Conservation (phyloP, 92 coral and sea anemone genomes). For the Zoanthus gigantus region DNA sequence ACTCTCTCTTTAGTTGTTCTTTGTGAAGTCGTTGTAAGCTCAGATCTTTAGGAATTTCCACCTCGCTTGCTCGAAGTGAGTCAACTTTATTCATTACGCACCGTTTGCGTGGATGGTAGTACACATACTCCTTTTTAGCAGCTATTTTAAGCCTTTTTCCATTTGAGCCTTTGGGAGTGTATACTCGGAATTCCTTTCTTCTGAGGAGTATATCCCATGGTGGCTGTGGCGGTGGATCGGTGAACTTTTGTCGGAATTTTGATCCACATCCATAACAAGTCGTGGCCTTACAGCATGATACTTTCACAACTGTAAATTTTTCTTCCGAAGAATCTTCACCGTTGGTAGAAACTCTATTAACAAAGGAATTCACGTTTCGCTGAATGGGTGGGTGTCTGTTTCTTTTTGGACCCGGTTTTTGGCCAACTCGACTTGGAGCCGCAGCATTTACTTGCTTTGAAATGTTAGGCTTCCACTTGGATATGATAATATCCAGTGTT, state of each 20-base stretch:
- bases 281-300: too few relatives aligned
- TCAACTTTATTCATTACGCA: slow-evolving; percentile 32
- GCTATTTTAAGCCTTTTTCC: too few relatives aligned
- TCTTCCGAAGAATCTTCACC: neutral
- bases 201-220: neutral
- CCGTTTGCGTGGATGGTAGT: slow-evolving; percentile 49
- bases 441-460: neutral
- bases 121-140: slow-evolving; percentile 20
- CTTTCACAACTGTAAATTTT: too few relatives aligned
- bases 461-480: too few relatives aligned
- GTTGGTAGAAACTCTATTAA: too few relatives aligned
- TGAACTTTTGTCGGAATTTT: too few relatives aligned
- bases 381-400: too few relatives aligned
- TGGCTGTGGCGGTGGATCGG: slow-evolving; percentile 1
- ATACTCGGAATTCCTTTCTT: slow-evolving; percentile 17
- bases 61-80: slow-evolving; percentile 36
- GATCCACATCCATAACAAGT: neutral
- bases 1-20: too few relatives aligned
- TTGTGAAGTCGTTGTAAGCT: too few relatives aligned
- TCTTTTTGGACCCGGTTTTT: too few relatives aligned
- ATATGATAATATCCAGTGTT: too few relatives aligned
- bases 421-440: neutral
- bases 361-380: too few relatives aligned
- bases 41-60: neutral
- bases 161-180: slow-evolving; percentile 8